These are phyloP conservation scores for Caenorhabditis brenneri DNA, from an alignment of 1,140 invertebrate species.

Conservation along the genomic window DNA sequence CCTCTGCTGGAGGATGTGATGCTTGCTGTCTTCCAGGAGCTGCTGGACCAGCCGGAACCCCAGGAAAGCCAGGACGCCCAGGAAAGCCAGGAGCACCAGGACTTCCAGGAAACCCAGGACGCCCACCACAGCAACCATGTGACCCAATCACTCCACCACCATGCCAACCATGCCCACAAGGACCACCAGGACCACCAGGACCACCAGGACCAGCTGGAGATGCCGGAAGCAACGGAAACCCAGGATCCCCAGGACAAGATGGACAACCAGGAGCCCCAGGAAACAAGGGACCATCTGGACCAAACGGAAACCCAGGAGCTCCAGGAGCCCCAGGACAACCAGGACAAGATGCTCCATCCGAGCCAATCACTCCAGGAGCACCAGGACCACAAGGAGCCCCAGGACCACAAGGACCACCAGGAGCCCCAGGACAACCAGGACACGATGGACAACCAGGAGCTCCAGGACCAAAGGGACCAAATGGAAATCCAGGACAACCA, in stretches of 20 bases:
- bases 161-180: constrained; percentile 50
- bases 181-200: constrained; percentile 53
- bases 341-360: constrained; percentile 51
- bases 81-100: constrained; percentile 53
- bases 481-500: constrained; percentile 53
- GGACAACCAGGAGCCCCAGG: constrained; percentile 50
- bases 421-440: constrained; percentile 52
- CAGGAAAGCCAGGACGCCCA: constrained; percentile 58
- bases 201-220: constrained; percentile 54
- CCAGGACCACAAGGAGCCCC: constrained; percentile 53
- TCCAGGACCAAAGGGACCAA: constrained; percentile 53
- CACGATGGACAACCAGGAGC: constrained; percentile 52
- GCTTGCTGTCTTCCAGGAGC: constrained; percentile 57
- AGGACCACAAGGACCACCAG: constrained; percentile 56
- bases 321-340: constrained; percentile 54
- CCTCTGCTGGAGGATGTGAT: constrained; percentile 54
- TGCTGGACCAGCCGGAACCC: constrained; percentile 56
- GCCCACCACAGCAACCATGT: constrained; percentile 52
- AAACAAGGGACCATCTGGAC: constrained; percentile 56
- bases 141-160: constrained; percentile 54
- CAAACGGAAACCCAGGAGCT: constrained; percentile 53
- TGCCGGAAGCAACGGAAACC: constrained; percentile 50
- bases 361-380: constrained; percentile 54
- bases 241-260: constrained; percentile 52
- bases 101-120: constrained; percentile 51